Conservation (phyloP, 2,888 invertebrate genomes). For the Dryobotodes eremita region DNA sequence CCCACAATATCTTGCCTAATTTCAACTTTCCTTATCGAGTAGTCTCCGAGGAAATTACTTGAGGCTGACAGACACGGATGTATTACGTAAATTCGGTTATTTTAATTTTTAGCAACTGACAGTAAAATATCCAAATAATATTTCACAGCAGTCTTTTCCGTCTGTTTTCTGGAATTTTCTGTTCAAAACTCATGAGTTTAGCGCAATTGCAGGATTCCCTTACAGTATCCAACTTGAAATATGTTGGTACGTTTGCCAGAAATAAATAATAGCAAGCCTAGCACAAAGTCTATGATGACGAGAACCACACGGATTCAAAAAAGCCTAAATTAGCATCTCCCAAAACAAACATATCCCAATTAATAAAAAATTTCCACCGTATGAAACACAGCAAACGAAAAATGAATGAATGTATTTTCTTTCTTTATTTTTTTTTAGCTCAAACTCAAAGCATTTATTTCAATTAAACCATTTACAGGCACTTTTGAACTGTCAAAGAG, state of each 20-base stretch:
- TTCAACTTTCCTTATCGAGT: constrained; percentile 33
- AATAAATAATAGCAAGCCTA: not conserved
- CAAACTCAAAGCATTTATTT: too few species aligned
- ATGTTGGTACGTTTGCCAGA: not conserved
- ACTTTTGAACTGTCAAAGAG: too few species aligned
- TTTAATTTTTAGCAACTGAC: constrained; percentile 49
- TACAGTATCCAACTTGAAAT: not conserved
- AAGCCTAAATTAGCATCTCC: not conserved
- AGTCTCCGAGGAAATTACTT: constrained; percentile 56
- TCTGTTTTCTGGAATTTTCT: constrained; percentile 6
- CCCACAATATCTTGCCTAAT: constrained; percentile 28
- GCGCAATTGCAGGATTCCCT: not conserved
- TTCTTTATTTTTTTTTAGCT: too few species aligned
- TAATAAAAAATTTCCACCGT: not conserved
- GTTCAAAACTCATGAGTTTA: not conserved
- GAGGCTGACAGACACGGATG: constrained; percentile 29
- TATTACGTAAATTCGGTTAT: constrained; percentile 48
- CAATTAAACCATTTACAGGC: too few species aligned
- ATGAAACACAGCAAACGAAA: not conserved
- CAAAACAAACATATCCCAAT: not conserved
- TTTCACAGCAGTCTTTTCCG: constrained; percentile 17
- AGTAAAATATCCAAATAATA: constrained; percentile 57
- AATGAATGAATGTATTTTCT: too few species aligned
- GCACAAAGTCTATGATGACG: not conserved
- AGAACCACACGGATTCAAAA: not conserved